phyloP scores from a whole-genome alignment of 2,797 vertebrate species.

The Typhlichthys eigenmanni region DNA sequence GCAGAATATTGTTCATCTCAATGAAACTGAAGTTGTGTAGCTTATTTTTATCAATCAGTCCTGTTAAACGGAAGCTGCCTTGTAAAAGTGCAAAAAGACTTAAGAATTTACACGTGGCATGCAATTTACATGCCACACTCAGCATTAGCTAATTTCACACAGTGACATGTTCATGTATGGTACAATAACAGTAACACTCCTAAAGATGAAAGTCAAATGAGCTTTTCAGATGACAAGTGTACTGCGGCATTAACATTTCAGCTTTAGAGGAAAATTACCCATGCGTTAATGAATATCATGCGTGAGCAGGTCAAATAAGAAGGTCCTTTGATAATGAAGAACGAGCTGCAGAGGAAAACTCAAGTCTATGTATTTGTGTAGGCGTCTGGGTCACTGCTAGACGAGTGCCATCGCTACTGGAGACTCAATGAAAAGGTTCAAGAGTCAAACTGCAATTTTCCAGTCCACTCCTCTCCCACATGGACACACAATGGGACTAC shows the following conservation, averaged over 20 bases:
- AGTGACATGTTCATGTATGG: slow-evolving; percentile 4
- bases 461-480: slow-evolving; percentile 23
- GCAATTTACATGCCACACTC: background rate
- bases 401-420: slow-evolving; percentile 1
- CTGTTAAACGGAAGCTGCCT: too few species aligned
- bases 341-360: background rate
- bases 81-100: too few species aligned
- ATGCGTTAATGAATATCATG: slow-evolving; percentile 29
- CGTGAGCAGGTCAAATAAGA: slow-evolving; percentile 50
- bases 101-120: background rate
- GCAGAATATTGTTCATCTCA: too few species aligned
- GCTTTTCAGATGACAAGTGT: slow-evolving; percentile 17
- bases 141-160: slow-evolving; percentile 9
- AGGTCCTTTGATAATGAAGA: slow-evolving; percentile 38
- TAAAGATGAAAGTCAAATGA: slow-evolving; percentile 31
- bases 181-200: slow-evolving; percentile 16
- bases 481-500: slow-evolving; percentile 40
- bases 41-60: too few species aligned
- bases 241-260: slow-evolving; percentile 30
- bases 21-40: too few species aligned
- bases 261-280: slow-evolving; percentile 30
- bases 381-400: background rate
- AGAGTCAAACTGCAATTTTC: slow-evolving; percentile 32
- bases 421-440: slow-evolving; percentile 39
- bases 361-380: background rate